Evolutionary conservation across 2,888 invertebrate species (phyloP), one percentile per base, ranked within the genome.

Genomic region (Camptogramma bilineatum): DNA sequence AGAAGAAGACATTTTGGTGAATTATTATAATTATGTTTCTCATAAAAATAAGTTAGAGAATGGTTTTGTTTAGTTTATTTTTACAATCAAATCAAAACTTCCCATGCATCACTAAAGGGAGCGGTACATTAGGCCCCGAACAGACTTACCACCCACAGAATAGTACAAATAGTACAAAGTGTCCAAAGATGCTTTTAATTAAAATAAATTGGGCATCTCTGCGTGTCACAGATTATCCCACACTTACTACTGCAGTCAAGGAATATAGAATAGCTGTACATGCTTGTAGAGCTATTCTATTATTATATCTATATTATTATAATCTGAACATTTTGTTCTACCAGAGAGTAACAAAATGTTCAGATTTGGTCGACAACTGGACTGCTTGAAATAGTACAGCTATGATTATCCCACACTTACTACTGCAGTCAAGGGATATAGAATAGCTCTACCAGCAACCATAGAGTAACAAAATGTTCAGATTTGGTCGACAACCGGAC

Each of bases 171-270:
- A 62, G 53, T 54, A 57, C 31, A 61, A 62, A 66, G 46, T 61
- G 42, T 61, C 61, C 52, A 19, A 53, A 44, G 50, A 55, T 46
- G 57, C 63, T 70, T 73, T 71, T 71, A 74, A 74, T 75, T 73
- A 74, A 70, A 76, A 74, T 73, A 73, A 69, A 75, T 76, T 64
- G 67, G n/a, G 64, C 66, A 62, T 57, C 62, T 47, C 62, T 52
- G 62, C 55, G 44, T 21, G 39, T n/a, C 56, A 62, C 52, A 57
- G 66, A 69, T 52, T 48, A 47, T 13, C n/a, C 19, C 34, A 53
- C 21, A 50, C 39, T 34, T 46, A 34, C 24, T 2, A 34, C 4
- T 16, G 17, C 1, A 51, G 4, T 9, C 21, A 57, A 18, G 18
- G 21, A 31, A 18, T 34, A 55, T 28, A 39, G 3, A 39, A 3